Evolutionary conservation across 53 echinoderm and acorn worm genomes (phyloP).

Genomic region (Henricia sp.): DNA sequence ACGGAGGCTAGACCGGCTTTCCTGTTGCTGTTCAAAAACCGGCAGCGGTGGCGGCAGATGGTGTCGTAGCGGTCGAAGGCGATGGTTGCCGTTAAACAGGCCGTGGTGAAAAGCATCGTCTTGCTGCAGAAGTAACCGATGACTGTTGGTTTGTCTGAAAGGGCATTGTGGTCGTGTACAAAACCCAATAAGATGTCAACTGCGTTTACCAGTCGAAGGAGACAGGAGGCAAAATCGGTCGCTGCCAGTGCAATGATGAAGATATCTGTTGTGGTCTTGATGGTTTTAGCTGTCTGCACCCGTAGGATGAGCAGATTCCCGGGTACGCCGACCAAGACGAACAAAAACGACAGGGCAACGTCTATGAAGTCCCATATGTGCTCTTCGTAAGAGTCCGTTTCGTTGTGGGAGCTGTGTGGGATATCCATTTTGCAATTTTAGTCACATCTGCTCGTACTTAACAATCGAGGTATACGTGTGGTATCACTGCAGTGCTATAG

Average conservation of each 20-base stretch:
- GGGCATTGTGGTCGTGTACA: background rate
- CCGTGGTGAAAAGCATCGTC: constrained; percentile 1
- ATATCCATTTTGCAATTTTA: too few relatives aligned
- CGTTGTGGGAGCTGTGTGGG: background rate
- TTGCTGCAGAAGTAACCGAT: background rate
- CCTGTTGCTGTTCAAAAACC: background rate
- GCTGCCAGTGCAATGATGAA: constrained; percentile 21
- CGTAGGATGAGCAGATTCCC: constrained; percentile 19
- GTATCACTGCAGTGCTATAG: too few relatives aligned
- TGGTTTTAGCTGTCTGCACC: background rate
- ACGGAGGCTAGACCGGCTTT: background rate
- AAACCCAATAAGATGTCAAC: background rate
- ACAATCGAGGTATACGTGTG: too few relatives aligned
- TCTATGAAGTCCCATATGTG: background rate
- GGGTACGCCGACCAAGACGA: constrained; percentile 3
- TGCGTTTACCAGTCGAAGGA: background rate
- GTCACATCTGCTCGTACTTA: too few relatives aligned
- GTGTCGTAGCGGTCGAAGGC: constrained; percentile 25
- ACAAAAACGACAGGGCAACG: background rate
- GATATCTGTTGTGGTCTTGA: constrained; percentile 13
- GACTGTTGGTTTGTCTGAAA: background rate
- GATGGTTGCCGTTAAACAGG: constrained; percentile 11
- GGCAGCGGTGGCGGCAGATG: constrained; percentile 10
- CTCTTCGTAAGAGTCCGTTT: background rate
- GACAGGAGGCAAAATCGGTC: background rate